Conservation (phyloP, 2,888 invertebrate species). For the Drosophila borborema region DNA sequence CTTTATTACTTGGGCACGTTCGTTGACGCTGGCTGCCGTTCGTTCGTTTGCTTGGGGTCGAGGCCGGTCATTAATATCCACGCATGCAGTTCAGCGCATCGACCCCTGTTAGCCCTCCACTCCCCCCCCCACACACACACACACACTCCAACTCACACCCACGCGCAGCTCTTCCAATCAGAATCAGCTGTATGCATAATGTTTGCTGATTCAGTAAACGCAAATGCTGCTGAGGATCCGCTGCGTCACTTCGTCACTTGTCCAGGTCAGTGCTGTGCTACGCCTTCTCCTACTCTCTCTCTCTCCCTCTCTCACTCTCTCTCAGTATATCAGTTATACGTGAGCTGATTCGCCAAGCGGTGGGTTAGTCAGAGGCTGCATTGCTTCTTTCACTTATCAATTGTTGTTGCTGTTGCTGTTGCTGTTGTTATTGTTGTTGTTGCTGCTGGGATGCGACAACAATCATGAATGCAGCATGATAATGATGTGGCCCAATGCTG, state of each 20-base stretch:
- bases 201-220: slow-evolving; percentile 68
- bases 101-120: slow-evolving; percentile 35
- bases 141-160: not conserved
- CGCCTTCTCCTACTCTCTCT: not conserved
- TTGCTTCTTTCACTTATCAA: slow-evolving; percentile 65
- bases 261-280: slow-evolving; percentile 69
- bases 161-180: slow-evolving; percentile 39
- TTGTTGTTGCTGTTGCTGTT: slow-evolving; percentile 12
- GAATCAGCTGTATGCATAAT: slow-evolving; percentile 77
- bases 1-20: slow-evolving; percentile 80
- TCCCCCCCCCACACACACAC: not conserved
- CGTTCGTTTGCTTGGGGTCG: slow-evolving; percentile 67
- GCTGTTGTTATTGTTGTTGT: slow-evolving; percentile 26
- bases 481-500: slow-evolving; percentile 62
- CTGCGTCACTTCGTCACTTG: slow-evolving; percentile 66
- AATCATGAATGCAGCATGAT: slow-evolving; percentile 69
- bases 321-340: slow-evolving; percentile 35
- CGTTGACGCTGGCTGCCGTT: slow-evolving; percentile 38
- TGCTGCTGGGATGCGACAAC: slow-evolving; percentile 58
- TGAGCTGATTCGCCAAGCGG: slow-evolving; percentile 56
- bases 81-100: slow-evolving; percentile 66
- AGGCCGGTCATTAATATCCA: slow-evolving; percentile 82
- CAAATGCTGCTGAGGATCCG: slow-evolving; percentile 63
- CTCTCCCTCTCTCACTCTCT: not conserved
- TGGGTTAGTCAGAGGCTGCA: slow-evolving; percentile 53